These are phyloP conservation scores for Catharus ustulatus DNA, from an alignment of 2,797 vertebrate species.

Conservation along the genomic window DNA sequence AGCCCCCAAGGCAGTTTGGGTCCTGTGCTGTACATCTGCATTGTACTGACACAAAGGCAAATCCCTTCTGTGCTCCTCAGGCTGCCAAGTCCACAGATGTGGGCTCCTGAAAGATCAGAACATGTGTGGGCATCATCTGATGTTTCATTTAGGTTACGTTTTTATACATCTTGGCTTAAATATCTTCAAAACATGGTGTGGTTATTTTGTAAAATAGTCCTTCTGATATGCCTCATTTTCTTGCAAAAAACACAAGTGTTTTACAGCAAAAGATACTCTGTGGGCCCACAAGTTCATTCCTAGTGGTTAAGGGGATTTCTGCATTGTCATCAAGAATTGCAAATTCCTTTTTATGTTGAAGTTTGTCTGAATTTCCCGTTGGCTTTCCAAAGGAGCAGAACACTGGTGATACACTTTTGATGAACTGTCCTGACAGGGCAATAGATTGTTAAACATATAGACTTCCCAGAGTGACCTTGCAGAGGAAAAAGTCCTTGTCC, in stretches of 20 bases:
- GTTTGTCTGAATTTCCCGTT: not conserved
- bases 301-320: not conserved
- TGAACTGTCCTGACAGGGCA: not conserved
- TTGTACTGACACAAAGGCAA: not conserved
- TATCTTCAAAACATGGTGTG: rapidly evolving
- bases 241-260: rapidly evolving
- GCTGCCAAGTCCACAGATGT: not conserved
- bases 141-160: not conserved
- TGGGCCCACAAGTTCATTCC: not conserved
- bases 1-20: not conserved
- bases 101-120: not conserved
- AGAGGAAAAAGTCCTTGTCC: not conserved
- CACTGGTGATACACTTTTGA: rapidly evolving
- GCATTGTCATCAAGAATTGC: not conserved
- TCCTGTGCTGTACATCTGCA: not conserved
- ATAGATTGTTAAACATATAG: not conserved
- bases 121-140: not conserved
- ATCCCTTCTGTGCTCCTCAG: not conserved
- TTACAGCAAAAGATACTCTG: not conserved
- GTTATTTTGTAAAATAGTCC: not conserved
- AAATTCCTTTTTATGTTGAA: not conserved
- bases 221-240: not conserved
- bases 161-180: not conserved
- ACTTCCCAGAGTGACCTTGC: not conserved
- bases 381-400: not conserved